Evolutionary conservation across 1,140 invertebrate genomes (phyloP).

Genomic region (Meloidogyne hapla): DNA sequence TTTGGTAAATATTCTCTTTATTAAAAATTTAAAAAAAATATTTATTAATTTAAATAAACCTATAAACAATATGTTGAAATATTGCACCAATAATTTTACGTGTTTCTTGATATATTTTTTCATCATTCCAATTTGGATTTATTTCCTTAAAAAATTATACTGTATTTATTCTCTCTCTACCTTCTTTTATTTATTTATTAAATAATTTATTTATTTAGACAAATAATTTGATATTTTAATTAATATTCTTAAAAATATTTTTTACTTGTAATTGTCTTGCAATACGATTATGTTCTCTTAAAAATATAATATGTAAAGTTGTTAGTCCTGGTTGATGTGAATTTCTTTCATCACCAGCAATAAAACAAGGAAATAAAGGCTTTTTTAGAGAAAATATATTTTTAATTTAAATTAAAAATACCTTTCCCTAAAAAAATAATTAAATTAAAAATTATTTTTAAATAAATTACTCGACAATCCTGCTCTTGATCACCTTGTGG

Average conservation of each 20-base stretch:
- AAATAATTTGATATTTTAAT: too few relatives aligned
- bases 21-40: background rate
- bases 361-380: too few relatives aligned
- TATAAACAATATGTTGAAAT: constrained; percentile 83
- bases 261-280: too few relatives aligned
- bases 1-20: constrained; percentile 77
- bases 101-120: constrained; percentile 69
- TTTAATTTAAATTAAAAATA: background rate
- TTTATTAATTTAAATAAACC: too few relatives aligned
- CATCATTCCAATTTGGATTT: constrained; percentile 66
- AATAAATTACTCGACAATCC: constrained; percentile 47
- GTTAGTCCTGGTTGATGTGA: constrained; percentile 83
- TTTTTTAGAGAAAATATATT: constrained; percentile 46
- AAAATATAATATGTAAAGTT: constrained; percentile 71
- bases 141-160: constrained; percentile 62
- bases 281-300: constrained; percentile 76
- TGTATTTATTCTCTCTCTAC: too few relatives aligned
- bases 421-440: constrained; percentile 28
- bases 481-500: constrained; percentile 55
- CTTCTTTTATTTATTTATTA: background rate
- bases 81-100: constrained; percentile 79
- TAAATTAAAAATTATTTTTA: too few relatives aligned
- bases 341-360: constrained; percentile 82
- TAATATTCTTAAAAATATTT: too few relatives aligned
- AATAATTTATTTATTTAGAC: background rate